These are phyloP conservation scores for Microchirus variegatus DNA, from an alignment of 2,797 vertebrate species.

Conservation along the genomic window DNA sequence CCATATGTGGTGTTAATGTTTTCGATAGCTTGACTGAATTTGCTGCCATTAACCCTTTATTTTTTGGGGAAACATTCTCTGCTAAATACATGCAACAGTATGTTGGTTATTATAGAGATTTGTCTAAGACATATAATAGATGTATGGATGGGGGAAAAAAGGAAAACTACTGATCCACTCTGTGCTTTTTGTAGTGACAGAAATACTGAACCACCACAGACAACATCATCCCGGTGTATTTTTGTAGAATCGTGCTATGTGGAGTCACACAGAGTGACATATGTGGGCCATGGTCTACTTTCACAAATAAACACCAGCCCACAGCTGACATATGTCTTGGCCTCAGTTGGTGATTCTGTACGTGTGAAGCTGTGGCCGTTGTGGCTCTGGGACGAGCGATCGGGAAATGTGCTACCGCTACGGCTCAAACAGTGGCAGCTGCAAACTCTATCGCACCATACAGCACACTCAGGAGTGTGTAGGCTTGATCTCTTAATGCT, in stretches of 20 bases:
- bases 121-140: not conserved
- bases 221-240: slow-evolving; percentile 9
- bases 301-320: not conserved
- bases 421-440: too few relatives aligned
- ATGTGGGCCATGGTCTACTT: slow-evolving; percentile 16
- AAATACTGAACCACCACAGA: slow-evolving; percentile 10
- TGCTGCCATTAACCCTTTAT: not conserved
- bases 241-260: not conserved
- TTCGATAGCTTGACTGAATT: not conserved
- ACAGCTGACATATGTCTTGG: not conserved
- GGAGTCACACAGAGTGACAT: slow-evolving; percentile 13
- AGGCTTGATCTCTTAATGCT: too few relatives aligned
- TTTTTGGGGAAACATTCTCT: not conserved
- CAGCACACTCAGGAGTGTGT: too few relatives aligned
- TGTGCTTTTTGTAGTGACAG: not conserved
- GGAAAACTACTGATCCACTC: not conserved
- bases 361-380: too few relatives aligned
- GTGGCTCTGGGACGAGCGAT: too few relatives aligned
- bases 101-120: not conserved
- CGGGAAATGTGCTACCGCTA: too few relatives aligned
- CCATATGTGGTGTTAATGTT: not conserved
- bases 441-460: too few relatives aligned
- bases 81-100: not conserved
- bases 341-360: too few relatives aligned
- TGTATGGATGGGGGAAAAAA: too few relatives aligned